Base-by-base conservation (phyloP, 2,797 vertebrate species). In the Alauda arvensis region DNA sequence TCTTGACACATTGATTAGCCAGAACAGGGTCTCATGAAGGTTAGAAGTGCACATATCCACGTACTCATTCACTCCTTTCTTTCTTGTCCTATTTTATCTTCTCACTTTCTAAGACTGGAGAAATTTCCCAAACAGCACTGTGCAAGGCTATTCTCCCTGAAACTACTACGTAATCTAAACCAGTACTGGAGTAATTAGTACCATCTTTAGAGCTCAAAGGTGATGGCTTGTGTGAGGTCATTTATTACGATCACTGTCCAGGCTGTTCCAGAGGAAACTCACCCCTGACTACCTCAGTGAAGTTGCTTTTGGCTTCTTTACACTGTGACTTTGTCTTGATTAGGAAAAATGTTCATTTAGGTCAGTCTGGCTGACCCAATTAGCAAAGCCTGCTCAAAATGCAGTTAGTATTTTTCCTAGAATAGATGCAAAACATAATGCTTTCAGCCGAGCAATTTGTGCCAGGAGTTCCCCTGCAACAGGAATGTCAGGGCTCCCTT, bases 291-390 rank as follows among this genome's bases (percentile, higher is more conserved):
- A 83, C 71, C 62, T 94, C 89, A 83, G 86, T 14, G 15, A 89
- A 93, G 86, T 91, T 94, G 86, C 69, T 95, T 93, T 95, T 94
- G 93, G 89, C 93, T 92, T 86, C 76, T 88, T 89, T 65, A 94
- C 86, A 91, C 88, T 87, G 78, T 69, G 69, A 85, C 78, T 95
- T 92, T 94, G 81, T 94, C 92, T 89, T 89, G 89, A 92, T 93
- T 79, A 86, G 81, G 76, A 89, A 89, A 86, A 92, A 82, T 71
- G 51, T 68, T 91, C 14, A 1, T 84, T 88, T 82, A 82, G 89
- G 88, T 93, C 86, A 89, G 72, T 52, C 76, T 94, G 92, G 89
- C 88, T 89, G 94, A 94, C 83, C 77, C 0, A 1, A 87, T 56
- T 67, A 89, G 80, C 46, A 70, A 91, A 91, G 75, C 59, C 55